phyloP scores from a whole-genome alignment of 2,113 vertebrate species.

The Oryzias woworae region DNA sequence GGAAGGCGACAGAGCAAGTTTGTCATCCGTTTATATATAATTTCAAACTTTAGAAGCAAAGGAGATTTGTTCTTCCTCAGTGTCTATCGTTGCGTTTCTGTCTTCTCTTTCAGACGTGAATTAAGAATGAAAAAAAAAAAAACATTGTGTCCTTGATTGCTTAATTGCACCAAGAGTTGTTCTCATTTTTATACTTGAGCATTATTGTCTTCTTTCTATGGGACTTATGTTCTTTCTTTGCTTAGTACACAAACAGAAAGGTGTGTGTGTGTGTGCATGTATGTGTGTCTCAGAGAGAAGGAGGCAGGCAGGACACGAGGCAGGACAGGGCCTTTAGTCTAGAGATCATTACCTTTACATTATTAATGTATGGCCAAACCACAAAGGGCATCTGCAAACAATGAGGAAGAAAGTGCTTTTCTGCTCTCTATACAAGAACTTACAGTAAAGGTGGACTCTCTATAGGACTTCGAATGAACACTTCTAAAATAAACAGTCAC shows the following conservation, averaged over 20 bases:
- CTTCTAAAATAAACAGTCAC: not conserved
- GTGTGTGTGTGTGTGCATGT: constrained; percentile 6
- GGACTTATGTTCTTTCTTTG: constrained; percentile 15
- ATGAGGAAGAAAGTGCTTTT: constrained; percentile 53
- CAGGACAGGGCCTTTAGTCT: constrained; percentile 77
- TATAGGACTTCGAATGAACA: constrained; percentile 9
- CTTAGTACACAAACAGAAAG: constrained; percentile 34
- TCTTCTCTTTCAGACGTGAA: too few relatives aligned
- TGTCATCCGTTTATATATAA: constrained; percentile 60
- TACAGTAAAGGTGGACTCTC: constrained; percentile 25
- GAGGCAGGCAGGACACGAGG: constrained; percentile 42
- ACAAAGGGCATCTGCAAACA: constrained; percentile 75
- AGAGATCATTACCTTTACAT: constrained; percentile 81
- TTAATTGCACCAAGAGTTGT: constrained; percentile 56
- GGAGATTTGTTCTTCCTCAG: constrained; percentile 65
- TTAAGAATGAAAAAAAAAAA: not conserved
- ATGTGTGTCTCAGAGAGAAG: not conserved
- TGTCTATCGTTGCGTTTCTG: constrained; percentile 44
- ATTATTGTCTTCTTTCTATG: constrained; percentile 20
- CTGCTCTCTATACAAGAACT: constrained; percentile 37
- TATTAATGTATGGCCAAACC: constrained; percentile 80
- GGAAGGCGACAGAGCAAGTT: constrained; percentile 65
- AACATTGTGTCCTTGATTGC: constrained; percentile 32
- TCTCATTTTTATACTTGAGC: constrained; percentile 43
- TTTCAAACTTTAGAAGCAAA: constrained; percentile 56